phyloP scores from a whole-genome alignment of 1,140 invertebrate species.

The Drosophila willistoni region DNA sequence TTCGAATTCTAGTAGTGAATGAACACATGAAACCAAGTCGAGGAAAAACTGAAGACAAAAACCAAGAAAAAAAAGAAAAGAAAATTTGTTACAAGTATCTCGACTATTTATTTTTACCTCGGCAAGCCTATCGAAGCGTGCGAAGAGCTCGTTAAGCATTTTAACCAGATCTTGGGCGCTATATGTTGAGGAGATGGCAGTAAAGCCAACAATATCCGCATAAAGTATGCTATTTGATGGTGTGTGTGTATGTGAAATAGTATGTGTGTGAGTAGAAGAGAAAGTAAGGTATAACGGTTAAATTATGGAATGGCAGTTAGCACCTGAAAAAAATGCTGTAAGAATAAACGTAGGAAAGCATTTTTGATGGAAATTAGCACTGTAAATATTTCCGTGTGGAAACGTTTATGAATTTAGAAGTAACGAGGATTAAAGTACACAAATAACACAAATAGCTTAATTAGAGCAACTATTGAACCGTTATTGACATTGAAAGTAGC shows the following conservation, averaged over 20 bases:
- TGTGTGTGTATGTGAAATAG: not conserved
- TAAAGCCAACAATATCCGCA: slow-evolving; percentile 97
- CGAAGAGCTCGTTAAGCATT: slow-evolving; percentile 97
- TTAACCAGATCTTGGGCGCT: slow-evolving; percentile 96
- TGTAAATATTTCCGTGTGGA: slow-evolving; percentile 21
- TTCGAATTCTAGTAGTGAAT: slow-evolving; percentile 39
- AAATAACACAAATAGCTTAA: not conserved
- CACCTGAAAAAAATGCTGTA: slow-evolving; percentile 29
- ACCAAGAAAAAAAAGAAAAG: slow-evolving; percentile 25
- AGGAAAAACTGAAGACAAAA: slow-evolving; percentile 6
- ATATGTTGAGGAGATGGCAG: slow-evolving; percentile 97
- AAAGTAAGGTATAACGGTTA: slow-evolving; percentile 41
- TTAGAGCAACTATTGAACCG: not conserved
- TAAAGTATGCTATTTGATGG: slow-evolving; percentile 88
- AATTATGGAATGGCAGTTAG: slow-evolving; percentile 33
- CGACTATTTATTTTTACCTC: slow-evolving; percentile 86
- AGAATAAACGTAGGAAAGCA: not conserved
- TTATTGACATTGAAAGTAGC: no score
- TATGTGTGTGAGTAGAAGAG: slow-evolving; percentile 30
- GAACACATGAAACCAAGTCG: slow-evolving; percentile 37
- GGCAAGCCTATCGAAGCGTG: slow-evolving; percentile 95
- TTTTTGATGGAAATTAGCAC: not conserved
- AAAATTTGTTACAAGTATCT: slow-evolving; percentile 22
- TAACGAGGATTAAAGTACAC: slow-evolving; percentile 1
- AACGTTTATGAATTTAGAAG: slow-evolving; percentile 1